Base-by-base conservation (phyloP, 2,888 invertebrate species). In the Linhomoeus sp. region DNA sequence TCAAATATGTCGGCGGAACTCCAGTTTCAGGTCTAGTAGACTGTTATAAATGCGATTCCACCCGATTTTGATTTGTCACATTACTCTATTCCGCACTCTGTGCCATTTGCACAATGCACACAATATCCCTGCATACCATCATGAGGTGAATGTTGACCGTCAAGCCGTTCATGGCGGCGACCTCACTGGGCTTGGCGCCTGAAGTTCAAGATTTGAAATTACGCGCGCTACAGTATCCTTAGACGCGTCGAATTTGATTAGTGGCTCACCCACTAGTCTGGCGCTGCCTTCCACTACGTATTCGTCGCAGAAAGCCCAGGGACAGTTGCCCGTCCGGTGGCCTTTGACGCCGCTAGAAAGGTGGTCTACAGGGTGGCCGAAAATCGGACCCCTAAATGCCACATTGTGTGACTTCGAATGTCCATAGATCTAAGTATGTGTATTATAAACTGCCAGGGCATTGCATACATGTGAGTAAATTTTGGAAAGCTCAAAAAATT, bases 111-210 rank as follows among this genome's bases (percentile, higher is more conserved):
- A 5, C 29, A 5, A 29, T 12, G 7, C 29, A 29, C 5, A 29
- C 29, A 12, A 29, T 12, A 29, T 37, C 22, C n/a, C 45, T 55
- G 52, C 49, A 15, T 53, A 71, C 71, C 60, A 75, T 53, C n/a
- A 73, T 55, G 5, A 74, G 56, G 55, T 75, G 73, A 1, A 73
- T 59, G 55, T 75, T 75, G 20, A 74, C 71, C 2, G 73, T 72
- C 24, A 75, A 59, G 1, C 70, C 70, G 58, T 75, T 75, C 70
- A 73, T 71, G 12, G 73, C 54, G 1, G 67, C 66, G 1, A 74
- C 67, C 56, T 73, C 73, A 7, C 64, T 62, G 20, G 60, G 55
- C 25, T 60, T 58, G 1, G 66, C 69, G 24, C 70, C 60, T 65
- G 51, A 12, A 51, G 22, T 15, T 39, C n/a, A 25, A 24, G 40